Evolutionary conservation across 2,888 invertebrate genomes (phyloP), one percentile per base, ranked within the genome.

Genomic region (Apotomis turbidana): DNA sequence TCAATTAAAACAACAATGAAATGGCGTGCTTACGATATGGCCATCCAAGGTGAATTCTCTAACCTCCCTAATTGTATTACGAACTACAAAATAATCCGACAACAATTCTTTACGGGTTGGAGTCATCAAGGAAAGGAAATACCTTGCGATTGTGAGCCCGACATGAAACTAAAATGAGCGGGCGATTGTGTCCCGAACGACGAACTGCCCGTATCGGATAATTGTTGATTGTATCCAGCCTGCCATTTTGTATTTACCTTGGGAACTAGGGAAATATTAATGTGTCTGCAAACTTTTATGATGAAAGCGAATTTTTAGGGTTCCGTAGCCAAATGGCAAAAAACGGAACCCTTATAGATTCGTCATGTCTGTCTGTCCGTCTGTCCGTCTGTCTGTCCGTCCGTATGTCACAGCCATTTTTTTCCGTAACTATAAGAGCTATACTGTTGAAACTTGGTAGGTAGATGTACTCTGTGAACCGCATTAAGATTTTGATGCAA

Each of bases 151-250:
- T 55, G 46, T 55, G 49, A 49, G 49, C 9, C 54, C 41, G 13
- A 15, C 55, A 66, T 66, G 36, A 57, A 66, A 55, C 36, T 66
- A 46, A 57, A 66, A 66, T 66, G 46, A 66, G 55, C 54, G 66
- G 55, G 44, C 44, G 66, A 66, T 66, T 55, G 66, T 46, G 46
- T 8, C 66, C 66, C 66, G 46, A 66, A 66, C 44, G 12, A 9
- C 49, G 38, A 46, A 46, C 61, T 10, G 49, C 49, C 10, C 49
- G 49, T 49, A 27, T 36, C 61, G 44, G n/a, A n/a, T 46, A 66
- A 66, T 66, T 46, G 66, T 57, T 41, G 66, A 64, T 64, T 41
- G 55, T 64, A 64, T 64, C 64, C 52, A 15, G 15, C 41, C n/a
- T 0, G 59, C 55, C 41, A 46, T 55, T 64, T 15, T 44, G n/a